phyloP scores from a whole-genome alignment of 2,113 vertebrate genomes.

The Vicugna pacos region DNA sequence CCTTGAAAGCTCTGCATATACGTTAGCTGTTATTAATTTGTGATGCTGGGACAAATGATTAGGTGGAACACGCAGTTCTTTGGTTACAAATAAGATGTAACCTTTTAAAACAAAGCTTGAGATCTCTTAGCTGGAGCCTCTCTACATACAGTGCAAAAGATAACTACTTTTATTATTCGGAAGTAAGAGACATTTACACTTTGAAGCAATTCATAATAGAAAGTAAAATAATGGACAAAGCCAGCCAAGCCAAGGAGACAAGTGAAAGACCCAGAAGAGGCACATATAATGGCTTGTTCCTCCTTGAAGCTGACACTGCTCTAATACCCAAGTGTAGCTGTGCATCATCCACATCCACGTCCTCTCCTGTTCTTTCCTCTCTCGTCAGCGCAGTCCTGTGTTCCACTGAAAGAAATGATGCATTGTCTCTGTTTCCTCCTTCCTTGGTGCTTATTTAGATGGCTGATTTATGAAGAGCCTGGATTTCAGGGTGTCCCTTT shows the following conservation, averaged over 20 bases:
- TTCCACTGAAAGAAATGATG: neutral
- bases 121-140: neutral
- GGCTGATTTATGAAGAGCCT: slow-evolving; percentile 95
- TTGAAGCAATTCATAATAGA: neutral
- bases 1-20: neutral
- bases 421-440: neutral
- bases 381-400: neutral
- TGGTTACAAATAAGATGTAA: neutral
- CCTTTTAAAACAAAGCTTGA: neutral
- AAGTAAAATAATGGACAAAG: neutral
- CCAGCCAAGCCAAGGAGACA: neutral
- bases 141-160: neutral
- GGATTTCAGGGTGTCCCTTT: slow-evolving; percentile 92
- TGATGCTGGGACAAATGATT: neutral
- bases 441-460: slow-evolving; percentile 85
- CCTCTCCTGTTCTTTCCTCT: neutral
- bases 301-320: fast-evolving
- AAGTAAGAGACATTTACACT: neutral
- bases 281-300: neutral
- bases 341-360: fast-evolving
- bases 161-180: neutral
- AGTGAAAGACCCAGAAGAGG: neutral
- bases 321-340: fast-evolving
- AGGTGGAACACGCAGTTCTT: neutral
- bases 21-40: neutral